These are phyloP conservation scores for Mustela nigripes DNA, from an alignment of 2,113 vertebrate genomes.

Conservation along the genomic window DNA sequence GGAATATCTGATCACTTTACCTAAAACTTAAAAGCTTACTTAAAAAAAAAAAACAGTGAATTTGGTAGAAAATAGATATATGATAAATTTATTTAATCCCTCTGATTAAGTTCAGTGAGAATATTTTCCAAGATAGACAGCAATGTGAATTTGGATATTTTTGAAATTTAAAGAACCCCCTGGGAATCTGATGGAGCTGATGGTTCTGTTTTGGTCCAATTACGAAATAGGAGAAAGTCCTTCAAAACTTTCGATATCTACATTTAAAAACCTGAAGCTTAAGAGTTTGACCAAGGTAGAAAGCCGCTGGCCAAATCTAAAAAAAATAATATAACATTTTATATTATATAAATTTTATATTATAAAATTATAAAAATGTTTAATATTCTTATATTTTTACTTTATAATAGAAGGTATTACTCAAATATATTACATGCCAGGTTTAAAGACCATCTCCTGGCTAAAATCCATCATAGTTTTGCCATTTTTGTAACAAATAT, in stretches of 20 bases:
- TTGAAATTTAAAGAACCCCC: conserved; percentile 73
- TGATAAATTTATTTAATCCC: conserved; percentile 55
- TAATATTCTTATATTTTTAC: conserved; percentile 30
- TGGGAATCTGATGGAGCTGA: conserved; percentile 25
- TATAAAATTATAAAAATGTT: not conserved
- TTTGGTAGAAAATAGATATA: conserved; percentile 52
- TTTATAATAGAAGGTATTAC: not conserved
- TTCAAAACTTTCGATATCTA: conserved; percentile 42
- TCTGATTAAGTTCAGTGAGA: conserved; percentile 24
- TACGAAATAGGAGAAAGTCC: conserved; percentile 24
- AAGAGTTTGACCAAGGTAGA: not conserved
- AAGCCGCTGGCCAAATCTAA: not conserved
- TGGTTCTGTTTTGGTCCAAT: not conserved
- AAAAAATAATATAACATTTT: not conserved
- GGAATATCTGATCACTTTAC: conserved; percentile 46
- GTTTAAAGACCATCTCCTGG: not conserved
- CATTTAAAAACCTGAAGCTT: not conserved
- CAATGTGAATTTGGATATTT: conserved; percentile 9
- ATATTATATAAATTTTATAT: too few relatives aligned
- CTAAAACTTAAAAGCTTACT: conserved; percentile 52
- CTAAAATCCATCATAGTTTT: not conserved
- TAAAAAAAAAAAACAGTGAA: not conserved
- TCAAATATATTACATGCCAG: not conserved
- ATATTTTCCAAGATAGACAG: conserved; percentile 53
- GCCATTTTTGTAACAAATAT: conserved; percentile 25